Evolutionary conservation across 2,113 vertebrate genomes (phyloP), one percentile per base, ranked within the genome.

Genomic region (Pampusana beccarii): DNA sequence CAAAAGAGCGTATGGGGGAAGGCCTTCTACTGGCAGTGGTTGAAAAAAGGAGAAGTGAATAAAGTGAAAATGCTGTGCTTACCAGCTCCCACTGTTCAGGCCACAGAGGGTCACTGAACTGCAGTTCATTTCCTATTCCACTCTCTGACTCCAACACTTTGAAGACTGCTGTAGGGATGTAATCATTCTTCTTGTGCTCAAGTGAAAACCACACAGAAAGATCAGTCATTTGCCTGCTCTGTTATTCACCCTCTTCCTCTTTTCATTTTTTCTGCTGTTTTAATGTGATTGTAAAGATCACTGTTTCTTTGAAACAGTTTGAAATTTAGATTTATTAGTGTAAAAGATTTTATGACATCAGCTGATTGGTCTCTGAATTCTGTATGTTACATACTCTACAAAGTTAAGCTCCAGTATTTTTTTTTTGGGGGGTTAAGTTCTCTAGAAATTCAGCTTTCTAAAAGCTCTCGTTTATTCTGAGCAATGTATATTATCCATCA

Each of bases 81-180:
- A 96, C 96, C 78, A 93, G 83, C 93, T 98, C 95, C 95, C 83
- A 96, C 80, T 94, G 96, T 93, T 97, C 67, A 67, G 97, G 97
- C 95, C 95, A 97, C 80, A 82, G 60, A 97, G 93, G 97, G 93
- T 98, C 97, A 98, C 67, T 95, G 97, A 97, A 97, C 89, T 93
- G 92, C 86, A 94, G 93, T 97, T 97, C 96, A 96, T 97, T 97
- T 98, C 93, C 94, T 95, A 86, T 97, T 98, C 95, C 93, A 60
- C 90, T 97, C 66, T 93, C 90, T 92, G 91, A 97, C 92, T 97
- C 78, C 71, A 95, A 26, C 57, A 91, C 97, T 98, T 97, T 98
- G 96, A 98, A 97, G 94, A 94, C 74, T 84, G 91, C 95, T 92
- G 54, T 72, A 93, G 97, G 94, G 93, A 97, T 86, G n/a, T 86